phyloP scores from a whole-genome alignment of 2,113 vertebrate species.

The Maccullochella peelii region DNA sequence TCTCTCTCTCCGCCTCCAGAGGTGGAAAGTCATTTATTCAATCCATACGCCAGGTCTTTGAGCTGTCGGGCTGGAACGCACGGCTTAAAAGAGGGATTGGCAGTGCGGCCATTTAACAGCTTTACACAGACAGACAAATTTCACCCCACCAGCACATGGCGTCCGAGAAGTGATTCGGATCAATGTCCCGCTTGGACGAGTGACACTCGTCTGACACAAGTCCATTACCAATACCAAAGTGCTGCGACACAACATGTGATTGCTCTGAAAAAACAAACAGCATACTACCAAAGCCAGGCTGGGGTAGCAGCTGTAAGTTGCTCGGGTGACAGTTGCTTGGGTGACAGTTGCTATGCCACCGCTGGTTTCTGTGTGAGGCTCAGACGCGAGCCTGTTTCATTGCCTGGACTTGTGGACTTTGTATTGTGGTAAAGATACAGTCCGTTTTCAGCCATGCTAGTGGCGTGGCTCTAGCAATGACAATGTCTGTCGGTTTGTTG shows the following conservation, averaged over 20 bases:
- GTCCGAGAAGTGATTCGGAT: slow-evolving; percentile 52
- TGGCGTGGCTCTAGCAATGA: too few relatives aligned
- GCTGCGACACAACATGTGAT: slow-evolving; percentile 8
- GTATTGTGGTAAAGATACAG: not conserved
- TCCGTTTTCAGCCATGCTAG: not conserved
- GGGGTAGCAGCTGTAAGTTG: slow-evolving; percentile 33
- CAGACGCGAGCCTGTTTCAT: not conserved
- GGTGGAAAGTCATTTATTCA: slow-evolving; percentile 46
- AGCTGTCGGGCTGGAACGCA: slow-evolving; percentile 35
- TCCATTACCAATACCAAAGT: slow-evolving; percentile 27
- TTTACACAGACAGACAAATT: slow-evolving; percentile 53
- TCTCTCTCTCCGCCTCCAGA: slow-evolving; percentile 13
- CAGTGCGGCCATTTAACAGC: slow-evolving; percentile 30
- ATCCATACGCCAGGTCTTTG: slow-evolving; percentile 33
- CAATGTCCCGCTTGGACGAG: slow-evolving; percentile 53
- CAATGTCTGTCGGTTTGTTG: too few relatives aligned
- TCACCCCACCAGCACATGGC: slow-evolving; percentile 50
- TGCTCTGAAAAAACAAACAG: slow-evolving; percentile 36
- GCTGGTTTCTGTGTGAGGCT: slow-evolving; percentile 21
- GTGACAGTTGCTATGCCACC: slow-evolving; percentile 59
- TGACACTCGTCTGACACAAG: slow-evolving; percentile 59
- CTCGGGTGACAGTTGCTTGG: slow-evolving; percentile 51
- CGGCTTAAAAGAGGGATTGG: slow-evolving; percentile 58
- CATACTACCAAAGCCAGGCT: not conserved
- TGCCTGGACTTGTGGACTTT: not conserved